A percentile compares a stretch with the other conserved stretches of the same genome.
These are phyloP conservation scores for Trogon melanurus DNA, from an alignment of 2,113 vertebrate genomes.

Conservation along the genomic window DNA sequence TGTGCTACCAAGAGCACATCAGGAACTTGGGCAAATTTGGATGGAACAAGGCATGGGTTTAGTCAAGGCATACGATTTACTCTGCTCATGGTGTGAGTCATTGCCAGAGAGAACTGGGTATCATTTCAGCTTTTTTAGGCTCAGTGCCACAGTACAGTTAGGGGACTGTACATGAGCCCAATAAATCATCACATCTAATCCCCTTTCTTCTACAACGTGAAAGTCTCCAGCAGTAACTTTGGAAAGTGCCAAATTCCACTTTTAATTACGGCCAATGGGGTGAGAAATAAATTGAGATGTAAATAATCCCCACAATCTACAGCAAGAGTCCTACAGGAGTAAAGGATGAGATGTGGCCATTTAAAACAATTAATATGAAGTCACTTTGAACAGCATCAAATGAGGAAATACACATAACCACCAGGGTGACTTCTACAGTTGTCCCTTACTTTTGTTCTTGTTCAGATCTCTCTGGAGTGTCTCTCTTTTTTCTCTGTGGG, in stretches of 20 bases:
- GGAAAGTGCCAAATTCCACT: not conserved
- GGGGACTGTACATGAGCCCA: not conserved
- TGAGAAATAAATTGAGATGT: slow-evolving; percentile 26
- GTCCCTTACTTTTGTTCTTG: not conserved
- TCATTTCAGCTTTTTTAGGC: not conserved
- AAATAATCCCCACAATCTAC: not conserved
- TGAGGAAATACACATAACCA: not conserved
- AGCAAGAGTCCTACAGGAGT: not conserved
- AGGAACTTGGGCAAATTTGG: not conserved
- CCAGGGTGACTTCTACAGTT: not conserved
- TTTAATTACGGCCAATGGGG: not conserved
- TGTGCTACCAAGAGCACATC: not conserved
- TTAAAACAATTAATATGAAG: not conserved
- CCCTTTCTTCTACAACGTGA: slow-evolving; percentile 5
- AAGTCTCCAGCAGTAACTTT: not conserved
- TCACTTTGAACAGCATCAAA: not conserved
- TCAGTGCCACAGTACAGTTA: not conserved
- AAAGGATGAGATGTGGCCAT: not conserved
- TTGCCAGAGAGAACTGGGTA: not conserved
- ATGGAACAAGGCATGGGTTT: not conserved
- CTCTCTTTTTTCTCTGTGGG: not conserved
- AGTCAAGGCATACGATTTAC: slow-evolving; percentile 1
- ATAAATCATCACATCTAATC: slow-evolving; percentile 21
- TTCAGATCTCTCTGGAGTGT: not conserved
- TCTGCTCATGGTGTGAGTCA: not conserved